Conservation (phyloP, 2,113 vertebrate genomes). For the Pelobates fuscus region DNA sequence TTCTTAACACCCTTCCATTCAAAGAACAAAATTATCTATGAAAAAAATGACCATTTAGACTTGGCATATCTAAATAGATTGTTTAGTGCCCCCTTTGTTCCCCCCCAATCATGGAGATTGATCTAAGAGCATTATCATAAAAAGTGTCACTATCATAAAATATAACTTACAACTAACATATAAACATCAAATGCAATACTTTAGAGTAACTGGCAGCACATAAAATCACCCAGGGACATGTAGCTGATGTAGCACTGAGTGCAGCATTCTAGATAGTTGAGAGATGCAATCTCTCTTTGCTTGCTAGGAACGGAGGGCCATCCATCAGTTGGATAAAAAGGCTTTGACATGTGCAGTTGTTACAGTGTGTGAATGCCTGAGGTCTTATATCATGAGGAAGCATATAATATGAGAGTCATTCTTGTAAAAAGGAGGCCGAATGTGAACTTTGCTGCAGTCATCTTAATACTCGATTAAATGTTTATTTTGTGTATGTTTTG, state of each 20-base stretch:
- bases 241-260: slow-evolving; percentile 49
- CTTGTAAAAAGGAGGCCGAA: not conserved
- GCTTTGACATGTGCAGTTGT: slow-evolving; percentile 49
- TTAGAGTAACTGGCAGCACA: slow-evolving; percentile 45
- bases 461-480: not conserved
- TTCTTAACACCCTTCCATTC: too few relatives aligned
- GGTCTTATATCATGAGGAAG: slow-evolving; percentile 46
- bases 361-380: slow-evolving; percentile 49
- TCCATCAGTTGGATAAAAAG: slow-evolving; percentile 48
- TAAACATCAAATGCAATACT: slow-evolving; percentile 41
- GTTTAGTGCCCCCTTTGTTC: too few relatives aligned
- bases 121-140: slow-evolving; percentile 12
- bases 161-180: slow-evolving; percentile 17
- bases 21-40: too few relatives aligned
- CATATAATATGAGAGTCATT: slow-evolving; percentile 22
- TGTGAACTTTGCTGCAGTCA: not conserved
- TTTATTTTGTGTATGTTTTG: not conserved
- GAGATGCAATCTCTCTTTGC: slow-evolving; percentile 49
- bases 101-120: not conserved
- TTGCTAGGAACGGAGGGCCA: slow-evolving; percentile 40
- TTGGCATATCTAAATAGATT: too few relatives aligned
- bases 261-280: slow-evolving; percentile 43
- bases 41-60: too few relatives aligned
- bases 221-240: slow-evolving; percentile 50
- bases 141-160: slow-evolving; percentile 14